Evolutionary conservation across 2,113 vertebrate genomes (phyloP), one percentile per base, ranked within the genome.

Genomic region (Accipiter cooperii): DNA sequence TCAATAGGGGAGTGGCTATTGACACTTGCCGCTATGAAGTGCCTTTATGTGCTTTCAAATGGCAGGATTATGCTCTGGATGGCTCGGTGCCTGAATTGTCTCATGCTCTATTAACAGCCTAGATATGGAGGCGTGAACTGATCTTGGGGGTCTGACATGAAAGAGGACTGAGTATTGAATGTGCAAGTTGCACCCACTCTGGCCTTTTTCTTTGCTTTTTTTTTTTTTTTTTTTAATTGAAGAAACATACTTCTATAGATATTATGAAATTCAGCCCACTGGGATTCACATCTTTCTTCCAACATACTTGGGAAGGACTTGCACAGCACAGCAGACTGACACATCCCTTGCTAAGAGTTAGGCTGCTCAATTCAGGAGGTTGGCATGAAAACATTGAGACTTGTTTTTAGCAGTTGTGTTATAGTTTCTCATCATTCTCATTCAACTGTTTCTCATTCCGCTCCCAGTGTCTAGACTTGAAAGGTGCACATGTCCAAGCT

Each of bases 21-120:
- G 97, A 97, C 96, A 93, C 95, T 95, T 97, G 94, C 94, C 89
- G 96, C 90, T 97, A 84, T 95, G 92, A 95, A 93, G 71, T 95
- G 88, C 80, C 94, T 97, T 96, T 97, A 84, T 96, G 91, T 91
- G 94, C 90, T 91, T 95, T 95, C 84, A 87, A 95, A 96, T 71
- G 85, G 88, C 92, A 97, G 86, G 94, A 96, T 96, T 94, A 95
- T 90, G 60, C 94, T 94, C 88, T 0, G 28, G 85, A 42, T 75
- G 88, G 68, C 90, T 94, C 24, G 0, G 61, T 47, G 92, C 80
- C 9, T 83, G 83, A 92, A 87, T 95, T 87, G 76, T 93, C 94
- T 95, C 77, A 24, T 87, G 90, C 80, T 97, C 96, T 87, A 89
- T 95, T 93, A 95, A 33, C 84, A 97, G 94, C 57, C 73, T 46